These are phyloP conservation scores for Coelogynopora nodosa DNA, from an alignment of 2,888 invertebrate genomes.

Conservation along the genomic window DNA sequence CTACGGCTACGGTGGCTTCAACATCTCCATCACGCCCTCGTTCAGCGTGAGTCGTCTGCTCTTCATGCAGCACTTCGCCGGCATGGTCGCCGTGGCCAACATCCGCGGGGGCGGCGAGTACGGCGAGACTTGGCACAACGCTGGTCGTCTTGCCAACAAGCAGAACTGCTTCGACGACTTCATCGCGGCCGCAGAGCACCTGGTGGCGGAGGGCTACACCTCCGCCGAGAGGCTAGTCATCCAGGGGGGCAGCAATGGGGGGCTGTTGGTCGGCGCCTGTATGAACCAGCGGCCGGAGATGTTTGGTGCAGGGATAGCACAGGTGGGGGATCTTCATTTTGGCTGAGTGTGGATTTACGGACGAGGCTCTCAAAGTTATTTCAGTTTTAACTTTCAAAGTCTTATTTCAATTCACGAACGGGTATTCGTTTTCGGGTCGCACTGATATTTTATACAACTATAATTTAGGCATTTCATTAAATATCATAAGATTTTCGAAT, in stretches of 20 bases:
- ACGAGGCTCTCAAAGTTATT: too few relatives aligned
- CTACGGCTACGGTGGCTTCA: constrained; percentile 96
- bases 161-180: constrained; percentile 98
- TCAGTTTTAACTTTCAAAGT: too few relatives aligned
- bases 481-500: too few relatives aligned
- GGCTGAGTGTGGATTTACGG: too few relatives aligned
- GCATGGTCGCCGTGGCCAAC: constrained; percentile 84
- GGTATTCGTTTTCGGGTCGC: too few relatives aligned
- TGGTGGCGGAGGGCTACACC: constrained; percentile 77
- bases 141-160: constrained; percentile 81
- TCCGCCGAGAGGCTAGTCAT: constrained; percentile 71
- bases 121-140: constrained; percentile 90
- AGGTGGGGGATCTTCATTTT: too few relatives aligned
- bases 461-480: too few relatives aligned
- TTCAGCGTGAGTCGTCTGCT: constrained; percentile 82
- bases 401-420: too few relatives aligned
- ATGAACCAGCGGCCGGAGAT: constrained; percentile 89
- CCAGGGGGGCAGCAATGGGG: constrained; percentile 94
- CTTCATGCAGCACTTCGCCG: constrained; percentile 82
- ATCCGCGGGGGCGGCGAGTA: constrained; percentile 95
- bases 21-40: constrained; percentile 80
- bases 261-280: constrained; percentile 87
- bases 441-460: too few relatives aligned
- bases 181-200: constrained; percentile 81
- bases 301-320: constrained; percentile 83